Evolutionary conservation across 2,797 vertebrate genomes (phyloP).

Genomic region (Sternotherus odoratus): DNA sequence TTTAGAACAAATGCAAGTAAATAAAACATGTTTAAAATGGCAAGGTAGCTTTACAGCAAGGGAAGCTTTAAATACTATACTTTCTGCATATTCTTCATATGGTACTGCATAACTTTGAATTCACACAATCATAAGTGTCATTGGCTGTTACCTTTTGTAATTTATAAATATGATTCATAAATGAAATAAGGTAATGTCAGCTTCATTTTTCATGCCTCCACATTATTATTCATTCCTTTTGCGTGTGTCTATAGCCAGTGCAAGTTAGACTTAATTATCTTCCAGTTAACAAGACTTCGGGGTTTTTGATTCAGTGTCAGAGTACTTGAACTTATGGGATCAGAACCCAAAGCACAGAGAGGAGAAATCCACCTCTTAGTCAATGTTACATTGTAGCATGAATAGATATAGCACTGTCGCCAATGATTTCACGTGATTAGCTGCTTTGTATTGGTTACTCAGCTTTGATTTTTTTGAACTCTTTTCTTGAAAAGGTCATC

Average conservation of each 20-base stretch:
- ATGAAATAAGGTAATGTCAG: neutral
- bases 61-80: neutral
- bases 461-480: neutral
- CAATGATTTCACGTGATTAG: neutral
- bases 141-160: neutral
- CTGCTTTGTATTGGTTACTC: neutral
- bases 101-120: neutral
- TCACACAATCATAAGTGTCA: neutral
- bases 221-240: neutral
- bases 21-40: neutral
- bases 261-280: constrained; percentile 24
- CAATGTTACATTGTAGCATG: neutral
- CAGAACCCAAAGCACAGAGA: neutral
- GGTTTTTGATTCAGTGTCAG: neutral
- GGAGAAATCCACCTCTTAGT: neutral
- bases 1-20: neutral
- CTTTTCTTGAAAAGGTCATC: neutral
- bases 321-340: neutral
- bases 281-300: neutral
- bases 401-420: neutral
- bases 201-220: neutral
- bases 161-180: neutral
- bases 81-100: neutral
- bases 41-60: neutral
- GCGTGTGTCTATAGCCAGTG: neutral